These are phyloP conservation scores for Pseudochirops corinnae DNA, from an alignment of 2,797 vertebrate species.

Conservation along the genomic window DNA sequence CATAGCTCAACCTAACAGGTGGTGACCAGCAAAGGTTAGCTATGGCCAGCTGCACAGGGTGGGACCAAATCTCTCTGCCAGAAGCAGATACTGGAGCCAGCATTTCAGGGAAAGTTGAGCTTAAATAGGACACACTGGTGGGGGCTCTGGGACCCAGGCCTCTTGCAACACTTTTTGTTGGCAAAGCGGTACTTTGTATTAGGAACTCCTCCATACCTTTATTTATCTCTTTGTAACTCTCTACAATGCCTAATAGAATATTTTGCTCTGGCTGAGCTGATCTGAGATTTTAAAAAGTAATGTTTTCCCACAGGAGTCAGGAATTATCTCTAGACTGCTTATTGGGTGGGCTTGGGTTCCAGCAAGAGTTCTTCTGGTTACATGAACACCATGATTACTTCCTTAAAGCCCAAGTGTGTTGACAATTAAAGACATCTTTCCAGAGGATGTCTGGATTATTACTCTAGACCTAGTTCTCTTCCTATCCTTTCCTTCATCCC, in stretches of 20 bases:
- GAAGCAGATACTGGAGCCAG: neutral
- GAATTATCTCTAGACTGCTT: neutral
- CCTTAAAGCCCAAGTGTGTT: conserved; percentile 64
- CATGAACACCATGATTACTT: neutral
- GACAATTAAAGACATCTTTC: conserved; percentile 75
- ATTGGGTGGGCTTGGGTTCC: neutral
- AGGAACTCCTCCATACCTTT: neutral
- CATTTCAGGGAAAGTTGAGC: neutral
- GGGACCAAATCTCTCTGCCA: neutral
- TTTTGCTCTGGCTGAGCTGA: neutral
- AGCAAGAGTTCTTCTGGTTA: neutral
- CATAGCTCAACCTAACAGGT: neutral
- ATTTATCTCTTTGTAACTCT: neutral
- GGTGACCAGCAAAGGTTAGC: neutral
- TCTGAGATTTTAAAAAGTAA: neutral
- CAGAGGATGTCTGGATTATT: neutral
- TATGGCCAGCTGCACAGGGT: neutral
- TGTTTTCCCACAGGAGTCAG: neutral
- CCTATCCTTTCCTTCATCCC: neutral
- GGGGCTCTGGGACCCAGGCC: neutral
- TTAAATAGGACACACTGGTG: neutral
- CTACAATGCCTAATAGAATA: neutral
- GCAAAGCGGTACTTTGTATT: neutral
- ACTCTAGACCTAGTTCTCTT: neutral
- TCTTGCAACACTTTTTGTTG: neutral